These are phyloP conservation scores for Bambusicola thoracicus DNA, from an alignment of 2,113 vertebrate genomes.

Conservation along the genomic window DNA sequence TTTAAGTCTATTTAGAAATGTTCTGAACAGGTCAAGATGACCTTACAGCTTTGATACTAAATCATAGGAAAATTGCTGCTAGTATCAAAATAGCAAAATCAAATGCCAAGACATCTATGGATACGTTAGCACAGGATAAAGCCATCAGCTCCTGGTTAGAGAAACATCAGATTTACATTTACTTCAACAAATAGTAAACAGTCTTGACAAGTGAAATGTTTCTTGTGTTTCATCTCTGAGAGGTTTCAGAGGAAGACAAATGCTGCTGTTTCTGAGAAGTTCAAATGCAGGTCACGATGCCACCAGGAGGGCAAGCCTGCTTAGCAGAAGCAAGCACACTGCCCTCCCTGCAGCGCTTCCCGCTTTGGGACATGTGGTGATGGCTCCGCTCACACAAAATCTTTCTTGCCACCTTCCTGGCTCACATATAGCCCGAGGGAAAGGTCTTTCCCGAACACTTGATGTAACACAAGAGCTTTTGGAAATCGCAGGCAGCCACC, in stretches of 20 bases:
- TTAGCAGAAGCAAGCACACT: background rate
- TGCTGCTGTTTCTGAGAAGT: constrained; percentile 3
- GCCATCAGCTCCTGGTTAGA: constrained; percentile 37
- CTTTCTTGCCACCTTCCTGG: background rate
- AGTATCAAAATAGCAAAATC: constrained; percentile 56
- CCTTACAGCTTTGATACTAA: constrained; percentile 64
- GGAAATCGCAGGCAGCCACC: fast-evolving
- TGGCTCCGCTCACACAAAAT: background rate
- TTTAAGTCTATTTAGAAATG: constrained; percentile 39
- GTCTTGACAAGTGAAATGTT: constrained; percentile 64
- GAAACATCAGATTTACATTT: constrained; percentile 67
- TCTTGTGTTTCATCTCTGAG: constrained; percentile 35
- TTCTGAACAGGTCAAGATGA: constrained; percentile 54
- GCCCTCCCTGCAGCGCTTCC: background rate
- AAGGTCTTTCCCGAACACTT: fast-evolving
- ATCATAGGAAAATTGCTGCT: constrained; percentile 48
- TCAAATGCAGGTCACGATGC: constrained; percentile 32
- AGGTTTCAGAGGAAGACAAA: constrained; percentile 60
- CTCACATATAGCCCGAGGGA: background rate
- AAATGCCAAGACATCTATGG: constrained; percentile 55
- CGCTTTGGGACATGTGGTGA: fast-evolving
- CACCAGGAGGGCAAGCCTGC: background rate
- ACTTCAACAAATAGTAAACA: constrained; percentile 57
- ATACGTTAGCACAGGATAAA: constrained; percentile 41
- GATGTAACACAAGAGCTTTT: background rate